Percentiles rank a stretch among this genome's conserved stretches.
Evolutionary conservation across 1,140 invertebrate genomes (phyloP).

Genomic region (Rhagoletis pomonella): DNA sequence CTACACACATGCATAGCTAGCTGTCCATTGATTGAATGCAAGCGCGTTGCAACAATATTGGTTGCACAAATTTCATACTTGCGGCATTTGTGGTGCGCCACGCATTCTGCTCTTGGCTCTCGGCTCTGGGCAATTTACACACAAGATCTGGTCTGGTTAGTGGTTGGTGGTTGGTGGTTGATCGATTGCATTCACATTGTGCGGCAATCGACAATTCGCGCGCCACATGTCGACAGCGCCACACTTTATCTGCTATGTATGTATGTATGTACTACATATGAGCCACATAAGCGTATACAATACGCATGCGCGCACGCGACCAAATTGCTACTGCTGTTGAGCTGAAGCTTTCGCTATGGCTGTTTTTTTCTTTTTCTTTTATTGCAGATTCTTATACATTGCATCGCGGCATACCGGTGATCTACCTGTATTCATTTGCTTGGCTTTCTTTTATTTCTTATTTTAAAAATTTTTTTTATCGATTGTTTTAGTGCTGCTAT

Average conservation of each 20-base stretch:
- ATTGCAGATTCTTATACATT: neutral
- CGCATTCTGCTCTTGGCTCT: neutral
- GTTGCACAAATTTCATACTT: neutral
- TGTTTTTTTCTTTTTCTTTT: neutral
- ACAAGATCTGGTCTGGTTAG: neutral
- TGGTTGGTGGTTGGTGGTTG: neutral
- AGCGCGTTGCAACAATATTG: neutral
- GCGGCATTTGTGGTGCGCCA: neutral
- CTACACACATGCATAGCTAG: neutral
- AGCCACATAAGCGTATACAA: neutral
- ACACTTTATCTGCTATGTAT: neutral
- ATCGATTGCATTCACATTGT: slow-evolving; percentile 28
- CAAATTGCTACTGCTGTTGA: neutral
- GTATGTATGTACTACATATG: neutral
- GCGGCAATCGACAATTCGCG: slow-evolving; percentile 40
- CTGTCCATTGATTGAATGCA: neutral
- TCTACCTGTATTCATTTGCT: neutral
- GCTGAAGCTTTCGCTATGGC: too few relatives aligned
- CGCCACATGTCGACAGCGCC: slow-evolving; percentile 11
- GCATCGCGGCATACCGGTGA: neutral
- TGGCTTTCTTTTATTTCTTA: neutral
- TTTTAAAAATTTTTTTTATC: neutral
- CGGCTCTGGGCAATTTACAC: neutral
- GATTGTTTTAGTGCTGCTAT: neutral
- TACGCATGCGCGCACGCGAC: slow-evolving; percentile 42